Conservation (phyloP, 2,113 vertebrate species). For the Zosterops pallidus region DNA sequence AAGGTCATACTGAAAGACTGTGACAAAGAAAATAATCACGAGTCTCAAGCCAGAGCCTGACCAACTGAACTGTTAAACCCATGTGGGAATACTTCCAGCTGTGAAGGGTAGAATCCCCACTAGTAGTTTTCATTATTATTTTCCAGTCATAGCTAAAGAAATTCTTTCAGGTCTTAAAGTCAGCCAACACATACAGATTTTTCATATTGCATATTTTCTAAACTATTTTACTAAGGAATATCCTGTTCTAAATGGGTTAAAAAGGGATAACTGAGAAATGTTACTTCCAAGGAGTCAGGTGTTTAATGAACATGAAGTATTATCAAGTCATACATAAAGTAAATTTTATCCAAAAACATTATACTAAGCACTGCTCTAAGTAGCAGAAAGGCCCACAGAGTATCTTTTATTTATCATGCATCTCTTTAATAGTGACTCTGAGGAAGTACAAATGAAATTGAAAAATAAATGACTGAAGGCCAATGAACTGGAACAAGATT, state of each 20-base stretch:
- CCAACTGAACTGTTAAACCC: background rate
- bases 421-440: background rate
- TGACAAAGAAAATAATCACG: background rate
- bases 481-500: background rate
- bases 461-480: slow-evolving; percentile 24
- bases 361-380: background rate
- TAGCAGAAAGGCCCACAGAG: accelerated
- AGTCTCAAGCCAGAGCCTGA: background rate
- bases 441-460: background rate
- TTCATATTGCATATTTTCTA: background rate
- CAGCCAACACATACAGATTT: background rate
- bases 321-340: background rate
- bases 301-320: background rate
- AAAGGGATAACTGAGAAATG: background rate
- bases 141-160: background rate
- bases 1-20: background rate
- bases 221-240: background rate
- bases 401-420: background rate
- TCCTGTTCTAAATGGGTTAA: background rate
- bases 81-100: background rate
- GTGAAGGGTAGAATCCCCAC: background rate
- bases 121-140: background rate
- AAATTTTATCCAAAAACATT: background rate
- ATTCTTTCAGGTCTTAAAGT: background rate
- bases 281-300: background rate